phyloP scores from a whole-genome alignment of 2,113 vertebrate genomes.

The Rynchops niger region DNA sequence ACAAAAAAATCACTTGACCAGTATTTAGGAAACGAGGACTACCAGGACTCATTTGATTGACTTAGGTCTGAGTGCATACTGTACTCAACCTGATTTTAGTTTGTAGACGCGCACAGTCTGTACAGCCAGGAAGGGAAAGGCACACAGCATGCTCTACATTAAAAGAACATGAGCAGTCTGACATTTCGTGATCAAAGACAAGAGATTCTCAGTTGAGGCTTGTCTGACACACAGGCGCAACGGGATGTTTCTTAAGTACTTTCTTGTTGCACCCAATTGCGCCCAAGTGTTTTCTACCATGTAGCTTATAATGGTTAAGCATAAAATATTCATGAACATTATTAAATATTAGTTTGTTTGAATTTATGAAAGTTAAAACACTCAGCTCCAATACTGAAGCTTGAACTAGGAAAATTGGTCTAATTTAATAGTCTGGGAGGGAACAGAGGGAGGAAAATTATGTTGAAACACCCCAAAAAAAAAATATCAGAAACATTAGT shows the following conservation, averaged over 20 bases:
- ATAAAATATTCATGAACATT: neutral
- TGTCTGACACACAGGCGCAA: constrained; percentile 3
- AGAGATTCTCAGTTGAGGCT: neutral
- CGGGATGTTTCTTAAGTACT: neutral
- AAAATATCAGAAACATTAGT: neutral
- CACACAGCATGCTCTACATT: neutral
- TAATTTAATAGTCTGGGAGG: neutral
- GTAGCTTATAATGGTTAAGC: neutral
- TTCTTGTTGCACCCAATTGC: constrained; percentile 17
- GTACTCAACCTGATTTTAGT: neutral
- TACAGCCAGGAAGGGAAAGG: neutral
- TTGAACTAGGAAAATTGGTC: neutral
- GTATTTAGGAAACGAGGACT: neutral
- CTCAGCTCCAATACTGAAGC: neutral
- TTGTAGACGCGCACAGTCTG: neutral
- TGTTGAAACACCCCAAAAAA: neutral
- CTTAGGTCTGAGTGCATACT: neutral
- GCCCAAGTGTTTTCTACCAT: neutral
- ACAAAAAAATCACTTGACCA: neutral
- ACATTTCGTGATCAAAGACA: constrained; percentile 49
- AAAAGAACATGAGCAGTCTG: constrained; percentile 41
- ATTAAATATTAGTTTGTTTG: constrained; percentile 36
- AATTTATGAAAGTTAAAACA: constrained; percentile 30
- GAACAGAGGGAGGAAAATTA: neutral
- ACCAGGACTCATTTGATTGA: neutral